phyloP scores from a whole-genome alignment of 37 sponge, comb jelly and placozoan species.

The Axinella damicornis region DNA sequence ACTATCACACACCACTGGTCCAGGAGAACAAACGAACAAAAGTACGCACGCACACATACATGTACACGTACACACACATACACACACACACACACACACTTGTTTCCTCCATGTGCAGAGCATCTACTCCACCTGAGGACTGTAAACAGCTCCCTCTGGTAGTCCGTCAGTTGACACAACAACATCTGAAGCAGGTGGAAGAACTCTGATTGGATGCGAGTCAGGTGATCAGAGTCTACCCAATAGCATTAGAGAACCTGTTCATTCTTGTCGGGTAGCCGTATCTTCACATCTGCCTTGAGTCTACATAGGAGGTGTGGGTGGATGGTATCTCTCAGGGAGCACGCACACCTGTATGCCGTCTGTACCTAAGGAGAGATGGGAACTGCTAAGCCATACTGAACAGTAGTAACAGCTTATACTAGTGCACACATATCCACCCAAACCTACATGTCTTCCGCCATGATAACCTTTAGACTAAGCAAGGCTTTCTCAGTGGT shows the following conservation, averaged over 20 bases:
- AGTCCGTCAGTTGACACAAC: constrained; percentile 91
- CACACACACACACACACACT: constrained; percentile 45
- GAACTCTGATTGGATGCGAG: not conserved
- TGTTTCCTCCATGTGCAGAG: constrained; percentile 50
- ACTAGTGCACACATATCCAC: no score
- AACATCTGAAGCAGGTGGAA: constrained; percentile 59
- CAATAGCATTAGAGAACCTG: constrained; percentile 68
- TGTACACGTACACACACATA: constrained; percentile 20
- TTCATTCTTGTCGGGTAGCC: constrained; percentile 94
- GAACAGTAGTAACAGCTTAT: no score
- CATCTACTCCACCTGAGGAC: constrained; percentile 79
- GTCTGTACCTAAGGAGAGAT: constrained; percentile 90
- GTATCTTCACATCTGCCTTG: constrained; percentile 90
- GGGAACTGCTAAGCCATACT: no score
- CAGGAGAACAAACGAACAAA: no score
- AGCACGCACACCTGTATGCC: constrained; percentile 95
- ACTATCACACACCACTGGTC: no score
- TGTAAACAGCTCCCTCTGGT: constrained; percentile 82
- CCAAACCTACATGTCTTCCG: no score
- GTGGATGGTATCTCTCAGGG: constrained; percentile 93
- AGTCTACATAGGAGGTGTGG: constrained; percentile 94
- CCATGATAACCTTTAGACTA: no score
- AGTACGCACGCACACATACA: no score
- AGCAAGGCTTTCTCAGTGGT: no score
- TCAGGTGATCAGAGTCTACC: no score